phyloP scores from a whole-genome alignment of 1,140 invertebrate species.

The Psix sp. region DNA sequence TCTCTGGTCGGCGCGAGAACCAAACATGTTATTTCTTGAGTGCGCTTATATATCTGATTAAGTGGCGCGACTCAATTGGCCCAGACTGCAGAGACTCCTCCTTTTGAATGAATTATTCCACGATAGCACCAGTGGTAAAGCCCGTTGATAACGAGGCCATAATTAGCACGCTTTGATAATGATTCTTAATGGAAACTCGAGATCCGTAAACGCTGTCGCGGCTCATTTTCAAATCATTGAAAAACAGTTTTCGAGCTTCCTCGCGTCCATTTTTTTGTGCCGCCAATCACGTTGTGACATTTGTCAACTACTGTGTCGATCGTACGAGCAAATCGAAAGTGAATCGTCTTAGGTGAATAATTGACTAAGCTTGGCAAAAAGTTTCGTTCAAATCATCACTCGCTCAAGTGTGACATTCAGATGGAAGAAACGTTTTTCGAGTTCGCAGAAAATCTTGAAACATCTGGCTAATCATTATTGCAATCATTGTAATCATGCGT shows the following conservation, averaged over 20 bases:
- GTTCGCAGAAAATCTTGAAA: constrained; percentile 46
- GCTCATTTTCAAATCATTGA: constrained; percentile 31
- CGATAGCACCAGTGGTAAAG: constrained; percentile 63
- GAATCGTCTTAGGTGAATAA: constrained; percentile 1
- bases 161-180: constrained; percentile 75
- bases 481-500: constrained; percentile 24
- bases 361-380: no score
- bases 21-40: constrained; percentile 71
- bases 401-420: constrained; percentile 8
- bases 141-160: constrained; percentile 70
- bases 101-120: constrained; percentile 47
- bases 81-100: constrained; percentile 61
- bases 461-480: constrained; percentile 45
- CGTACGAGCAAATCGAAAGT: no score
- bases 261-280: background rate
- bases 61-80: constrained; percentile 62
- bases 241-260: background rate
- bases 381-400: no score
- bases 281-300: background rate
- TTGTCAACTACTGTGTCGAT: no score
- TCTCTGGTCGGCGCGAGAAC: constrained; percentile 55
- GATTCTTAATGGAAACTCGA: constrained; percentile 66
- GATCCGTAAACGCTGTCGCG: constrained; percentile 54
- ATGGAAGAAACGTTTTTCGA: constrained; percentile 23
- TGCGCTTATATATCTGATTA: constrained; percentile 67